Evolutionary conservation across 1,140 invertebrate species (phyloP).

Genomic region (Camponotus pennsylvanicus): DNA sequence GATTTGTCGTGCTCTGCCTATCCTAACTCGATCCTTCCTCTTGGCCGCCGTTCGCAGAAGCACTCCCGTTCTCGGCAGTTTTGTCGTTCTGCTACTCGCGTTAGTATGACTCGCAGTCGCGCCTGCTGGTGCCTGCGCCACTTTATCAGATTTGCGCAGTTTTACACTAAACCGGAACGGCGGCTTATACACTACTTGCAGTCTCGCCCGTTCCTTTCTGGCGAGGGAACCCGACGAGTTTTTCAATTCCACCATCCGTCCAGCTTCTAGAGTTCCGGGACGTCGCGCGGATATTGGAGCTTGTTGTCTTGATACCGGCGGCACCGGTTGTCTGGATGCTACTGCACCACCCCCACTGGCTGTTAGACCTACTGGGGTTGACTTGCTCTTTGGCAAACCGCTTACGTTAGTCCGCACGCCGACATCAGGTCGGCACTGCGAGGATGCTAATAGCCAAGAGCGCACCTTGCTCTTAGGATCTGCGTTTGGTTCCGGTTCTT

Average conservation of each 20-base stretch:
- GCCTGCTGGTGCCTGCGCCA: constrained; percentile 73
- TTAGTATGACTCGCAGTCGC: constrained; percentile 57
- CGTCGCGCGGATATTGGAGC: constrained; percentile 71
- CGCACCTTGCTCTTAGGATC: constrained; percentile 94
- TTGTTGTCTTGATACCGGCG: constrained; percentile 68
- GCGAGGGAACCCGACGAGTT: constrained; percentile 65
- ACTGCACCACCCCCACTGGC: constrained; percentile 58
- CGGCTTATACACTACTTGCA: constrained; percentile 94
- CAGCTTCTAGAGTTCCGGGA: constrained; percentile 61
- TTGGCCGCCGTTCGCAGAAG: constrained; percentile 84
- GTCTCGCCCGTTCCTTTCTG: constrained; percentile 89
- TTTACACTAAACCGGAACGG: constrained; percentile 94
- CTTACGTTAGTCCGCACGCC: constrained; percentile 73
- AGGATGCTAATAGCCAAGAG: constrained; percentile 92
- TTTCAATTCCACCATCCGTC: constrained; percentile 74
- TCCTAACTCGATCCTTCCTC: constrained; percentile 80
- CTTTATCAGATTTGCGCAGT: constrained; percentile 90
- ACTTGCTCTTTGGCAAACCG: constrained; percentile 89
- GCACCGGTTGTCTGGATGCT: constrained; percentile 59
- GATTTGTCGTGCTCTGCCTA: constrained; percentile 76
- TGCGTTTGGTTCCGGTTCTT: constrained; percentile 81
- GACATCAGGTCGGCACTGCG: constrained; percentile 85
- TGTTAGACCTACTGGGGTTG: constrained; percentile 89
- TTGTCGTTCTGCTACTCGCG: constrained; percentile 62
- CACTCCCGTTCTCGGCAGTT: constrained; percentile 84